Evolutionary conservation across 2,113 vertebrate species (phyloP).

Genomic region (Cavia aperea): DNA sequence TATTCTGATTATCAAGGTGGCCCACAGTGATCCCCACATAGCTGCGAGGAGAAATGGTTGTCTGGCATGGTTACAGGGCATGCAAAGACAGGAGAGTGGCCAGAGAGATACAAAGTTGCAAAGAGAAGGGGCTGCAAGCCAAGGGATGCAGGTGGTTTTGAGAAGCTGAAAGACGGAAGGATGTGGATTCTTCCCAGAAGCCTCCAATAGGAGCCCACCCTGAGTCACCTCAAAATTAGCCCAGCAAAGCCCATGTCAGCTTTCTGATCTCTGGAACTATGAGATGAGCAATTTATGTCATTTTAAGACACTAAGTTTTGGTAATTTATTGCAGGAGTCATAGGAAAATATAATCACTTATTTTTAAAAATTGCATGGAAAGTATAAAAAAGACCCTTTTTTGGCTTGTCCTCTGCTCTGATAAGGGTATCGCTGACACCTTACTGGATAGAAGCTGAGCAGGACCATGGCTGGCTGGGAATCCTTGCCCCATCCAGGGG

Average conservation of each 20-base stretch:
- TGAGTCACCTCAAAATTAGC: accelerated
- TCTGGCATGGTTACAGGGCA: not conserved
- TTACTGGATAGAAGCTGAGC: not conserved
- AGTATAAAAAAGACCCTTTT: not conserved
- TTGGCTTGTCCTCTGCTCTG: not conserved
- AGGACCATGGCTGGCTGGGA: accelerated
- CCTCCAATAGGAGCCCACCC: not conserved
- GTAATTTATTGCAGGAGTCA: not conserved
- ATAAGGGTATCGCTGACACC: not conserved
- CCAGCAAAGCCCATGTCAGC: not conserved
- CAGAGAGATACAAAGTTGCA: not conserved
- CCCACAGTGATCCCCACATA: accelerated
- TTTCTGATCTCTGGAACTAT: not conserved
- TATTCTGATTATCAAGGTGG: too few relatives aligned
- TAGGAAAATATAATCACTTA: not conserved
- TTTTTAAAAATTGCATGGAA: not conserved
- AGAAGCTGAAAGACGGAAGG: not conserved
- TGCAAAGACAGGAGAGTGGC: accelerated
- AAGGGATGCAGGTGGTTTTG: not conserved
- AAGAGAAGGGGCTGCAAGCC: accelerated
- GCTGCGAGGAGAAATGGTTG: not conserved
- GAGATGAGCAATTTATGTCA: not conserved
- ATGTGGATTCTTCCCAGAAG: not conserved
- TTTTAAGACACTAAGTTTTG: not conserved
- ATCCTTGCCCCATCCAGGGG: too few relatives aligned